phyloP scores from a whole-genome alignment of 2,113 vertebrate genomes.

The Ariopsis seemanni region DNA sequence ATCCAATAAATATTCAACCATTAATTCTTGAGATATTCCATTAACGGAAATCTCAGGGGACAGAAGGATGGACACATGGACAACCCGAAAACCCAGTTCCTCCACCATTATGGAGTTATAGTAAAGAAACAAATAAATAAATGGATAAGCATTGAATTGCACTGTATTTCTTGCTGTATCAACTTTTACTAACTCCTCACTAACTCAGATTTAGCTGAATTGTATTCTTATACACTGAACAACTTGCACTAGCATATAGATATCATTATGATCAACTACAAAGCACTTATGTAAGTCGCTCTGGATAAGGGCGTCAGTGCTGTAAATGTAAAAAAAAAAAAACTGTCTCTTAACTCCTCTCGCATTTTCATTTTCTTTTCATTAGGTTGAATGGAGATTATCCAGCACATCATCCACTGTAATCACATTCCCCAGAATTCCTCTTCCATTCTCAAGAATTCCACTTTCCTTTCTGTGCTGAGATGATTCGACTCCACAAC shows the following conservation, averaged over 20 bases:
- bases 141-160: not conserved
- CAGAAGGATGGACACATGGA: not conserved
- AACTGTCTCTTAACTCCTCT: not conserved
- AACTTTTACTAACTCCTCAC: not conserved
- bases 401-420: not conserved
- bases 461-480: conserved; percentile 16
- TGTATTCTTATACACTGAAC: not conserved
- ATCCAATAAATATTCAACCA: not conserved
- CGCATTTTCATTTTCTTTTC: conserved; percentile 6
- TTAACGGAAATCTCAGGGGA: not conserved
- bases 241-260: not conserved
- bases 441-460: not conserved
- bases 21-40: not conserved
- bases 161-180: not conserved
- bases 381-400: conserved; percentile 53
- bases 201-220: not conserved
- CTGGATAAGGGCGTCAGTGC: not conserved
- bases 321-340: not conserved
- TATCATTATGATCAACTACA: not conserved
- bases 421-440: conserved; percentile 5
- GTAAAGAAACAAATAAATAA: not conserved
- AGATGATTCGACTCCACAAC: conserved; percentile 73
- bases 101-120: not conserved
- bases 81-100: not conserved
- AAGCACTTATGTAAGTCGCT: not conserved